phyloP scores from a whole-genome alignment of 2,113 vertebrate species.

The Empidonax traillii region DNA sequence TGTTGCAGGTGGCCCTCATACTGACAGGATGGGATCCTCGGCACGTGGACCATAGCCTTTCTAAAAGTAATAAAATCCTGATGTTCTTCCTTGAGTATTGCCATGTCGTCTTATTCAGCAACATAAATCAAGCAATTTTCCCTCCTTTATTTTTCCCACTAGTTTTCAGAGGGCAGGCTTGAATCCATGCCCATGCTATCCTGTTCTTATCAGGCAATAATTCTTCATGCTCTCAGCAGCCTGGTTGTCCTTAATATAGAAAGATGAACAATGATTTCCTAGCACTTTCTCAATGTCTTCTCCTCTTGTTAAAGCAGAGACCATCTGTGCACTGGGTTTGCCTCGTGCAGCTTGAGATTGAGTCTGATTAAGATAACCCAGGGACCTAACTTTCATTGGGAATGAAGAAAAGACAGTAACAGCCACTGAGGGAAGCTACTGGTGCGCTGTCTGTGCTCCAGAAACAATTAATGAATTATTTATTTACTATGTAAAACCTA shows the following conservation, averaged over 20 bases:
- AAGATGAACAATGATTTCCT: not conserved
- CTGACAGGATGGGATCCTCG: not conserved
- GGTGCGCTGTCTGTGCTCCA: not conserved
- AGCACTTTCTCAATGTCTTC: not conserved
- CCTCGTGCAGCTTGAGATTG: not conserved
- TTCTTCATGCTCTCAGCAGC: not conserved
- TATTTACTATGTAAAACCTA: not conserved
- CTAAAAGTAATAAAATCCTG: not conserved
- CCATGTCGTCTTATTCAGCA: not conserved
- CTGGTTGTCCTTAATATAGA: not conserved
- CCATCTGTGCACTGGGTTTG: not conserved
- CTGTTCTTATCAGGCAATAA: not conserved
- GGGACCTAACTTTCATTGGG: not conserved
- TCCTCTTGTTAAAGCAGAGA: not conserved
- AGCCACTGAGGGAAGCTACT: not conserved
- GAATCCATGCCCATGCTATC: not conserved
- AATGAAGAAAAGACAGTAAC: not conserved
- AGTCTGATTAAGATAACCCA: not conserved
- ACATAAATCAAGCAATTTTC: not conserved
- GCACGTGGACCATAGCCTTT: not conserved
- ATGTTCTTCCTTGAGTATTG: not conserved
- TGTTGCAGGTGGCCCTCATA: constrained; percentile 22
- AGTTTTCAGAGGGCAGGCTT: not conserved
- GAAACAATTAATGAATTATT: not conserved
- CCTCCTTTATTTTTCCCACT: not conserved